These are phyloP conservation scores for Fragum fragum DNA, from an alignment of 2,888 invertebrate species.

Conservation along the genomic window DNA sequence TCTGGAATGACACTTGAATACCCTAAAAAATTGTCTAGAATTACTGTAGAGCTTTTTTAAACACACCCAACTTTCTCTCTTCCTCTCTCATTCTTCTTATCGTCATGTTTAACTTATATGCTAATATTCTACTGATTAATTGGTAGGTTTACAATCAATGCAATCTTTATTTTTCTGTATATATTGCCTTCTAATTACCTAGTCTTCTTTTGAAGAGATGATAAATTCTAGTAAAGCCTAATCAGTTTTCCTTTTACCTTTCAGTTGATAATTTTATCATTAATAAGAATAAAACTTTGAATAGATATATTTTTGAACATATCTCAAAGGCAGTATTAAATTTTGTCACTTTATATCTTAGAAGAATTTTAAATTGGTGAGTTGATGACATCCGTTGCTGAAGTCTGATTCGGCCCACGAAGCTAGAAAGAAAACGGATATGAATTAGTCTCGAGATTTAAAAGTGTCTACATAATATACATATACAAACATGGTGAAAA, in stretches of 20 bases:
- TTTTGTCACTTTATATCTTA: no score
- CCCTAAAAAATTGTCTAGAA: slow-evolving; percentile 83
- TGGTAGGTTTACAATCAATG: no score
- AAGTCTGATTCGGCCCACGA: slow-evolving; percentile 17
- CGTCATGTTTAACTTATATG: neutral
- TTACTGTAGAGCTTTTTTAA: slow-evolving; percentile 74
- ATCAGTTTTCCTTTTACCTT: no score
- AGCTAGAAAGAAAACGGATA: slow-evolving; percentile 82
- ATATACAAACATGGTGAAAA: slow-evolving; percentile 21
- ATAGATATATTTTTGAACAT: no score
- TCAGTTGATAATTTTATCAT: no score
- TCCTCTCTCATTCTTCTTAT: slow-evolving; percentile 30
- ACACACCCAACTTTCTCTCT: slow-evolving; percentile 48
- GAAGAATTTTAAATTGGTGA: neutral
- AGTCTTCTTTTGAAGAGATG: no score
- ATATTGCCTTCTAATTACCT: no score
- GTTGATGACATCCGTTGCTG: slow-evolving; percentile 14
- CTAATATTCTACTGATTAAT: no score
- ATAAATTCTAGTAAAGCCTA: no score
- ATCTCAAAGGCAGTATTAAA: no score
- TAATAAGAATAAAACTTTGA: no score
- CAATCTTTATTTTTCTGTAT: no score
- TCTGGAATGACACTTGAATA: slow-evolving; percentile 64
- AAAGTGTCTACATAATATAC: slow-evolving; percentile 31
- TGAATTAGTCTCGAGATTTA: slow-evolving; percentile 76